phyloP scores from a whole-genome alignment of 2,888 invertebrate genomes.

The Shargacucullia verbasci region DNA sequence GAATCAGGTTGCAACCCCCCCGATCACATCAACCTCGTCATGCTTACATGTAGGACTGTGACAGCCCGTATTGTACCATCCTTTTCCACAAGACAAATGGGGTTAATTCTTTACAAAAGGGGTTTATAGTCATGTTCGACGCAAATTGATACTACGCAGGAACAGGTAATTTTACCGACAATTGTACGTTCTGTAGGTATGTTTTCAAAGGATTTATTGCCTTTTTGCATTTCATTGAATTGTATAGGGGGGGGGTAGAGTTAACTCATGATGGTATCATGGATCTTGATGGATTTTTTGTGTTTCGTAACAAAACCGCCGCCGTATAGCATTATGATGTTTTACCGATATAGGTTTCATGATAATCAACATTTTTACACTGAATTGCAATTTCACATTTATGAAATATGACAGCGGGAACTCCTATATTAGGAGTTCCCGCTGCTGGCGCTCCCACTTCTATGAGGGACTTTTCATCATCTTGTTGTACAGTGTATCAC shows the following conservation, averaged over 20 bases:
- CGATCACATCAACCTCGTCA: constrained; percentile 44
- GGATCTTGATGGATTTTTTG: constrained; percentile 4
- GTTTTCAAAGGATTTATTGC: constrained; percentile 36
- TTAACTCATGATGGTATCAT: constrained; percentile 7
- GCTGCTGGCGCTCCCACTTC: no score
- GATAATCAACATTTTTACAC: no score
- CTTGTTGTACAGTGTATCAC: no score
- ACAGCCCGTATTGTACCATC: constrained; percentile 31
- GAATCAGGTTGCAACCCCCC: constrained; percentile 19
- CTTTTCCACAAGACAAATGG: constrained; percentile 62
- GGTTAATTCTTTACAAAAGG: constrained; percentile 59
- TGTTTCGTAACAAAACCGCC: neutral
- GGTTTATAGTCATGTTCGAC: constrained; percentile 35
- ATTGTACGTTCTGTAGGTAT: constrained; percentile 15
- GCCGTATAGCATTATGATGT: no score
- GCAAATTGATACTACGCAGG: constrained; percentile 42
- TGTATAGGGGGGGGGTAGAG: neutral
- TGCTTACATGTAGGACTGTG: constrained; percentile 30
- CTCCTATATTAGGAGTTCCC: no score
- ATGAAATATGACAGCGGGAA: no score
- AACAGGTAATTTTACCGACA: constrained; percentile 39
- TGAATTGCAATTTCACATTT: no score
- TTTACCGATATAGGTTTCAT: no score
- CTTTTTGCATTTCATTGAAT: constrained; percentile 16
- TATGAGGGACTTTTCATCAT: no score